phyloP scores from a whole-genome alignment of 2,797 vertebrate genomes.

The Thripadectes ignobilis region DNA sequence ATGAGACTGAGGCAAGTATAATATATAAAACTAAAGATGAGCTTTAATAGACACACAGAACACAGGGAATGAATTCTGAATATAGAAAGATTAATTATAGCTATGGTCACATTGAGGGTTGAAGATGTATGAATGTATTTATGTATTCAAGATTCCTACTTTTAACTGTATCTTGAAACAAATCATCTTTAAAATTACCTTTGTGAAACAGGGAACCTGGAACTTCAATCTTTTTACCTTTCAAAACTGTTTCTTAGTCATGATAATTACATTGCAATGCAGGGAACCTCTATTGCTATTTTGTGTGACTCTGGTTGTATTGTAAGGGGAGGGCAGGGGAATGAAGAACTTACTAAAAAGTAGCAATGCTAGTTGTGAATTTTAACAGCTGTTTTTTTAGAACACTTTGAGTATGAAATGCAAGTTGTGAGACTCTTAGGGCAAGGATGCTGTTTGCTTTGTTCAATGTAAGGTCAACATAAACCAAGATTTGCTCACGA shows the following conservation, averaged over 20 bases:
- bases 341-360: neutral
- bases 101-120: neutral
- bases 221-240: neutral
- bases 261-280: fast-evolving
- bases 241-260: neutral
- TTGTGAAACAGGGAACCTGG: neutral
- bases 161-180: neutral
- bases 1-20: slow-evolving; percentile 10
- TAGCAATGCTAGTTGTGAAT: neutral
- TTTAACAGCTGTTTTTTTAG: neutral
- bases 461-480: neutral
- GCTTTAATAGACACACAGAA: slow-evolving; percentile 40
- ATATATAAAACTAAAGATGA: slow-evolving; percentile 31
- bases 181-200: neutral
- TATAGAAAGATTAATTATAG: slow-evolving; percentile 29
- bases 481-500: neutral
- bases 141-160: neutral
- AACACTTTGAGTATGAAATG: neutral
- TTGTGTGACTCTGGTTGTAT: neutral
- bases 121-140: neutral
- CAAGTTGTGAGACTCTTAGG: neutral
- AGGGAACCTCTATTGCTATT: neutral
- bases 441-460: neutral
- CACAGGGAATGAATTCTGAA: slow-evolving; percentile 1
- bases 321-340: fast-evolving